Percentiles rank a stretch among this genome's conserved stretches.
Evolutionary conservation across 2,888 invertebrate species (phyloP).

Genomic region (Acleris holmiana): DNA sequence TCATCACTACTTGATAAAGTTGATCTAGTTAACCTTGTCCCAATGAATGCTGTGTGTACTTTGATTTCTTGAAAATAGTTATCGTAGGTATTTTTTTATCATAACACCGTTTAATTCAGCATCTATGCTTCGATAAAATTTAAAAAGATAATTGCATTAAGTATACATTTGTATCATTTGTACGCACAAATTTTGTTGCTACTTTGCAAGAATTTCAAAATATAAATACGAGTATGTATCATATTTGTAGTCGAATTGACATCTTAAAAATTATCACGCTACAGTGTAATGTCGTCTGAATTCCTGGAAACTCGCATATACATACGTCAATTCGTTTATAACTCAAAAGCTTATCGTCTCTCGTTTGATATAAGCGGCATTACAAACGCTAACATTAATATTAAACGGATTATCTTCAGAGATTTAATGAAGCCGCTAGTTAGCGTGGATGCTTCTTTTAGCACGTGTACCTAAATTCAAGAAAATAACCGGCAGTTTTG

Average conservation of each 20-base stretch:
- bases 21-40: constrained; percentile 36
- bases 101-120: too few species aligned
- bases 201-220: too few species aligned
- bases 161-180: too few species aligned
- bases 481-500: too few species aligned
- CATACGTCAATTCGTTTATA: not conserved
- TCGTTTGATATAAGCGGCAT: not conserved
- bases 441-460: too few species aligned
- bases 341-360: not conserved
- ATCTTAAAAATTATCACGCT: not conserved
- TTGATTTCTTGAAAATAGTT: not conserved
- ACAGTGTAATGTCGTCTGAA: constrained; percentile 1
- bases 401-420: not conserved
- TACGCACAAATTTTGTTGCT: too few species aligned
- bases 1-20: constrained; percentile 17
- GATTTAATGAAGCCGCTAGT: too few species aligned
- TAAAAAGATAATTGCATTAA: too few species aligned
- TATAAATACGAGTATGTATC: too few species aligned
- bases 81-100: too few species aligned
- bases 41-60: constrained; percentile 2
- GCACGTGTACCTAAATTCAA: too few species aligned
- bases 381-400: not conserved
- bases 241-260: not conserved
- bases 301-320: not conserved
- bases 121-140: too few species aligned